Base-by-base conservation (phyloP, 2,888 invertebrate genomes). In the Loripinus fragilis region DNA sequence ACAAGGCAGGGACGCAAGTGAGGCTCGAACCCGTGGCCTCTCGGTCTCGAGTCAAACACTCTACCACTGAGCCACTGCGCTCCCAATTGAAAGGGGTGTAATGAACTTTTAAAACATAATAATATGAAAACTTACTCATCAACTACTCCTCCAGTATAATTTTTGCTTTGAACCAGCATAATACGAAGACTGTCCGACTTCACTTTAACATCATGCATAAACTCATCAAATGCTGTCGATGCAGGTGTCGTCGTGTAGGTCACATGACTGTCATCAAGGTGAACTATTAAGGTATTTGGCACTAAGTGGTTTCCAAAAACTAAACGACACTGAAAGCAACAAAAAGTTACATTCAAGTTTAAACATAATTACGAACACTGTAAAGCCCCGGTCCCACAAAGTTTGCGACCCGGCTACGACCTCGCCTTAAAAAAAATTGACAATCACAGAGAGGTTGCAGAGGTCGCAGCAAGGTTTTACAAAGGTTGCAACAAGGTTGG, bases 201-300 rank as follows among this genome's bases (percentile, higher is more conserved):
- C 78, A 97, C 97, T 94, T 98, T 98, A 15, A 97, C 96, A 89
- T 98, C 97, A 94, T 99, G 98, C 98, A 98, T 98, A 87, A 98
- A 97, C 93, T 97, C 96, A 94, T 99, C 99, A 81, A 98, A 95
- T 41, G 97, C 96, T 20, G 98, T 98, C 1, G 98, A 97, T 0
- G 98, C 97, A 7, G 98, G 98, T 93, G 98, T 98, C 10, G 98
- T 98, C 80, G 98, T 98, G 93, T 98, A 99, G 41, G 97, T 96
- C 93, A 98, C 96, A 93, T 98, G 97, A 12, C 97, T 97, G 94
- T 99, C 98, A 93, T 99, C 99, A 69, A 98, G 96, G 76, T 96
- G 97, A 17, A 94, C 86, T 25, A 97, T 97, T 74, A 99, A 94
- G 0, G 98, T 98, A 23, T 98, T 98, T 0, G 99, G 99, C 33